Percentiles rank a stretch among this genome's conserved stretches.
Evolutionary conservation across 2,797 vertebrate genomes (phyloP).

Genomic region (Rhabdomys pumilio): DNA sequence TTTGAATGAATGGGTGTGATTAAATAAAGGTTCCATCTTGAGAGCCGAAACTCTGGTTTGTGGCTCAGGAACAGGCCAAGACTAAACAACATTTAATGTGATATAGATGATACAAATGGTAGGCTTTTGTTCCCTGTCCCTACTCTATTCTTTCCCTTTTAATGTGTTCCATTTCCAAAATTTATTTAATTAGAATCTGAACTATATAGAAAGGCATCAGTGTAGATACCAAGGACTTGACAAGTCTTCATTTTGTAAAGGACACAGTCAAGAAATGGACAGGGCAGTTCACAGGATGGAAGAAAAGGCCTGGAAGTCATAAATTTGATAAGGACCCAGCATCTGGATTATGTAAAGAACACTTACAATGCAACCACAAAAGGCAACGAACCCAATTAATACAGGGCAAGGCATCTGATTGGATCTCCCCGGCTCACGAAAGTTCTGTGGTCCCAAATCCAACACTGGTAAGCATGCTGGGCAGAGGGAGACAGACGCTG

Average conservation of each 20-base stretch:
- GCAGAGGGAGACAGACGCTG: not conserved
- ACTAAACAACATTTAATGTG: slow-evolving; percentile 36
- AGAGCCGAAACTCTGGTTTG: slow-evolving; percentile 17
- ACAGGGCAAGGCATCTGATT: slow-evolving; percentile 34
- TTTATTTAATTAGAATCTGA: slow-evolving; percentile 55
- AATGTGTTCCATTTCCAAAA: not conserved
- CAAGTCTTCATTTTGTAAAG: slow-evolving; percentile 26
- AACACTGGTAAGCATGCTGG: not conserved
- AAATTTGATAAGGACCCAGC: slow-evolving; percentile 1
- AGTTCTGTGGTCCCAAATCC: not conserved
- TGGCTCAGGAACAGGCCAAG: slow-evolving; percentile 5
- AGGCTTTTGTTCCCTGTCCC: not conserved
- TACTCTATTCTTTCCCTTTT: not conserved
- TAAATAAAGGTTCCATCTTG: slow-evolving; percentile 20
- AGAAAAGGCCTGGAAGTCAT: slow-evolving; percentile 49
- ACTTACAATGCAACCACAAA: not conserved
- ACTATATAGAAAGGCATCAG: slow-evolving; percentile 6
- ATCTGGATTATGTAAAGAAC: slow-evolving; percentile 33
- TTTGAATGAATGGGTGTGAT: slow-evolving; percentile 15
- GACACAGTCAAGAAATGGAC: slow-evolving; percentile 31
- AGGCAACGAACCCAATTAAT: not conserved
- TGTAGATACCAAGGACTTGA: slow-evolving; percentile 8
- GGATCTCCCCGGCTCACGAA: not conserved
- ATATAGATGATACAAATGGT: not conserved
- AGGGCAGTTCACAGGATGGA: not conserved